phyloP scores from a whole-genome alignment of 2,797 vertebrate species.

The Notamacropus eugenii region DNA sequence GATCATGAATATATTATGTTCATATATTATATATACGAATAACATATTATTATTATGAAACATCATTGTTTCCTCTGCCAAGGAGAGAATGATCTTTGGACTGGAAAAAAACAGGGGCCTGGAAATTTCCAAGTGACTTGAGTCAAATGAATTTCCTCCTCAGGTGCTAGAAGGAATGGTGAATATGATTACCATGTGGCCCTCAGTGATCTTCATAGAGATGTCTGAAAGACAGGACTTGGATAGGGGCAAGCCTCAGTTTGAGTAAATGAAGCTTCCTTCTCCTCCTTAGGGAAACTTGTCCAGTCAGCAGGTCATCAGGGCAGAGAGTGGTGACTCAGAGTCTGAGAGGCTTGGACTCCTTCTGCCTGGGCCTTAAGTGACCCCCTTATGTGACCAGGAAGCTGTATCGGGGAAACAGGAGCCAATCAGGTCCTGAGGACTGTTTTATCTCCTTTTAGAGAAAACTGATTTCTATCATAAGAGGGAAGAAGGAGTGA shows the following conservation, averaged over 20 bases:
- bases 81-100: background rate
- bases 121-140: background rate
- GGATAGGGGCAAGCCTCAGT: background rate
- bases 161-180: background rate
- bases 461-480: background rate
- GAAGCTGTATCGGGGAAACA: background rate
- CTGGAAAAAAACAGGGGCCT: background rate
- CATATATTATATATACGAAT: too few species aligned
- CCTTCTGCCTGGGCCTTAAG: background rate
- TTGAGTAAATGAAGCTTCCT: background rate
- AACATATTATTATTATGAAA: too few species aligned
- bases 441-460: background rate
- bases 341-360: background rate
- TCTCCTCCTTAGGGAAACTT: background rate
- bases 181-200: background rate
- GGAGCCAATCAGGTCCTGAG: background rate
- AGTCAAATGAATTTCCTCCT: background rate
- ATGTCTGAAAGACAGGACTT: background rate
- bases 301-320: background rate
- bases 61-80: background rate
- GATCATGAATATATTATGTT: too few species aligned
- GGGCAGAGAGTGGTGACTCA: background rate
- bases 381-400: background rate
- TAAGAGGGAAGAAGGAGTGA: background rate
- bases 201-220: background rate